Base-by-base conservation (phyloP, 2,888 invertebrate species). In the Phengaris arion region DNA sequence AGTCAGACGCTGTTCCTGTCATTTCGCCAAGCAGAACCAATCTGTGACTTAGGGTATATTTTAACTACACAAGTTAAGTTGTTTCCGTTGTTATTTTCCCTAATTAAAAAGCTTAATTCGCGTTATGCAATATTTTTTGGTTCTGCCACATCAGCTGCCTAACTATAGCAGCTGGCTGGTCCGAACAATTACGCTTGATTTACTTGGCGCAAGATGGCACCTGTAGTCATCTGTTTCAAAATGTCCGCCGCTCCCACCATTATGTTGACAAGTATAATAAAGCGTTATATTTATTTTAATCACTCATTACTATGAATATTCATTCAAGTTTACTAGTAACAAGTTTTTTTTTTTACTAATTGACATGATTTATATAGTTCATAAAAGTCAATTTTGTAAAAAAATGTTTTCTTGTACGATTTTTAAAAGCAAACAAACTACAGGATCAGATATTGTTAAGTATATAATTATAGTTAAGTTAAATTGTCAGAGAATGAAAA, bases 231-330 rank as follows among this genome's bases (percentile, higher is more conserved):
- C 6, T 64, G 64, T 64, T 64, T 45, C 12, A 64, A 45, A 15
- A 64, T 68, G 70, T 64, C 35, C 22, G 15, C 15, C 54, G 54
- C 35, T 72, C 35, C 72, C 54, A 45, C 13, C 54, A 69, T 69
- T 48, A 69, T 8, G 48, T 52, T 72, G 52, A 54, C 52, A 35
- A 22, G 64, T 45, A 22, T 52, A 72, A 72, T 72, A 72, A 72
- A 54, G 52, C 12, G 52, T 52, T 72, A 22, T 72, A 72, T 70
- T 70, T 70, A 70, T 72, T 72, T 72, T 45, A 64, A 64, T 64
- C 64, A 64, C 35, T 35, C 64, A 45, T 45, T 45, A 64, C 35
- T 45, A 64, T 64, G 64, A 64, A 64, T 64, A 64, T 64, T 64
- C 64, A 64, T 64, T 35, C 6, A 6, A 12, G 59, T 35, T 64